These are phyloP conservation scores for Euphysa ruthae DNA, from an alignment of 30 jellyfish, hydroid and myxozoan genomes.

Conservation along the genomic window DNA sequence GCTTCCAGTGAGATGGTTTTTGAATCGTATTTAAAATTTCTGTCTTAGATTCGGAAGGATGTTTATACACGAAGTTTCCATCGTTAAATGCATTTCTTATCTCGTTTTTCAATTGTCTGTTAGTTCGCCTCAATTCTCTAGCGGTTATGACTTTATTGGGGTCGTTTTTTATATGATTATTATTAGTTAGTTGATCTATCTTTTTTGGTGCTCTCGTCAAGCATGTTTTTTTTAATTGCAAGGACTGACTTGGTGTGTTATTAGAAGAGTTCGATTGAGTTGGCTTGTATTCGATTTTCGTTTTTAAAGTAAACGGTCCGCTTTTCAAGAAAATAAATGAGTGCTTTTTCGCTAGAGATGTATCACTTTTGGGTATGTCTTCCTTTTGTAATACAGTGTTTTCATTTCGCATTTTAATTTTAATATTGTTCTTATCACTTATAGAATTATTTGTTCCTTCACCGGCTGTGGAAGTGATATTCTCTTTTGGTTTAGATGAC, in stretches of 20 bases:
- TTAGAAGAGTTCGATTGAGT: background rate
- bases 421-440: no score
- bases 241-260: slow-evolving; percentile 9
- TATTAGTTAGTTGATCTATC: slow-evolving; percentile 7
- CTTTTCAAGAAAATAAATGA: no score
- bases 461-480: no score
- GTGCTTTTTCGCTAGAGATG: no score
- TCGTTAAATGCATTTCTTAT: slow-evolving; percentile 36
- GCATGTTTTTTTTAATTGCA: slow-evolving; percentile 14
- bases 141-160: slow-evolving; percentile 14
- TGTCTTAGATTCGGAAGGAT: background rate
- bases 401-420: no score
- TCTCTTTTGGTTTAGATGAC: no score
- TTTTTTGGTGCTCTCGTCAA: slow-evolving; percentile 32
- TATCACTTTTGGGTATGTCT: no score
- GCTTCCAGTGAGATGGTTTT: background rate
- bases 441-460: no score
- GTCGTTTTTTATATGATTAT: background rate
- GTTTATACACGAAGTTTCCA: slow-evolving; percentile 20
- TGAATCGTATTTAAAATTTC: background rate
- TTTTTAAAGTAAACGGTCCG: slow-evolving; percentile 16
- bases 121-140: slow-evolving; percentile 30
- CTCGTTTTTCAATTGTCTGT: slow-evolving; percentile 26
- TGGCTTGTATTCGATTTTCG: slow-evolving; percentile 1
- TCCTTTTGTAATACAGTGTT: no score